These are phyloP conservation scores for Mormyrus proboscirostris DNA, from an alignment of 2,797 vertebrate genomes.

Conservation along the genomic window DNA sequence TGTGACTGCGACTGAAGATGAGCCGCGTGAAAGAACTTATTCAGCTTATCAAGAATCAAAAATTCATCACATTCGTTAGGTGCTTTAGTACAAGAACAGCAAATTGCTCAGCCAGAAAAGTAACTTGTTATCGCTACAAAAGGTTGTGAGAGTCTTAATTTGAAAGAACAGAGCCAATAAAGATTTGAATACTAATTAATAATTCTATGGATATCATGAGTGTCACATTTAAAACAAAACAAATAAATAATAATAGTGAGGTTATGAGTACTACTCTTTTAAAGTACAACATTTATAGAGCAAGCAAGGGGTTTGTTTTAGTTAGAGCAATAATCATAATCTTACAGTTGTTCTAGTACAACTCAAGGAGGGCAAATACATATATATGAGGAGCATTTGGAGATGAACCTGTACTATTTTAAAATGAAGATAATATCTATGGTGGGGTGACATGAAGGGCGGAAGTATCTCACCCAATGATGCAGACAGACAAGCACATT, in stretches of 20 bases:
- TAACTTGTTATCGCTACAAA: background rate
- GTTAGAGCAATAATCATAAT: background rate
- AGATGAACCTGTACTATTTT: background rate
- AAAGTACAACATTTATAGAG: background rate
- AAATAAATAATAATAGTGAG: background rate
- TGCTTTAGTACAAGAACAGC: background rate
- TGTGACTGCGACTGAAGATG: background rate
- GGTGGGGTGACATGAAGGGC: no score
- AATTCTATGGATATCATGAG: background rate
- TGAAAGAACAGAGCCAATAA: background rate
- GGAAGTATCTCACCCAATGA: background rate
- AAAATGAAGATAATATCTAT: background rate
- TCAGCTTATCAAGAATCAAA: background rate
- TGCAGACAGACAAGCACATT: background rate
- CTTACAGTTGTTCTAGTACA: background rate
- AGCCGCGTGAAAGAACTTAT: background rate
- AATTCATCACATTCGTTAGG: background rate
- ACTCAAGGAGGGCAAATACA: background rate
- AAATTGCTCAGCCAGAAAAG: background rate
- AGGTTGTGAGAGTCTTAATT: background rate
- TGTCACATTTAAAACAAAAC: background rate
- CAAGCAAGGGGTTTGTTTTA: background rate
- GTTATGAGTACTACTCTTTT: background rate
- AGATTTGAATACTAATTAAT: background rate
- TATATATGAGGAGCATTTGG: background rate